Percentiles rank a stretch among this genome's conserved stretches.
Conservation (phyloP, 2,797 vertebrate species). For the Tamandua tetradactyla region DNA sequence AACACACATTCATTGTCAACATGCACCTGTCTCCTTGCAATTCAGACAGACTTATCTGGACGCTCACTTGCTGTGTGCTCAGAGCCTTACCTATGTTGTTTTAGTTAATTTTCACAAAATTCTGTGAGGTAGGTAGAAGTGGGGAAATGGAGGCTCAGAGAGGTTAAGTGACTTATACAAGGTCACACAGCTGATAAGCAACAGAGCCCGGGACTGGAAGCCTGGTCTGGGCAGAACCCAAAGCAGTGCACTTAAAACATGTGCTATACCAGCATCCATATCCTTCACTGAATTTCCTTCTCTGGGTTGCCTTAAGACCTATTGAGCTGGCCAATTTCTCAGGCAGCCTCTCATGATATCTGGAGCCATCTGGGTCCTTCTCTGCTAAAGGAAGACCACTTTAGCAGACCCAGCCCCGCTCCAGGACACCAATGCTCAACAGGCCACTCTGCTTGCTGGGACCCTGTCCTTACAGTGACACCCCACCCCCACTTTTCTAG, state of each 20-base stretch:
- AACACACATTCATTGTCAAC: constrained; percentile 74
- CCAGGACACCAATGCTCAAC: not conserved
- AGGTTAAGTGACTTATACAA: not conserved
- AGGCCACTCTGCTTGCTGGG: constrained; percentile 31
- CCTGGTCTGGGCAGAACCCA: not conserved
- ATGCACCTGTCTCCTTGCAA: constrained; percentile 73
- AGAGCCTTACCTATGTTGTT: not conserved
- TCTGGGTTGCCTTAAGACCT: constrained; percentile 68
- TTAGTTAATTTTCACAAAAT: not conserved
- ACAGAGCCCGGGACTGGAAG: not conserved
- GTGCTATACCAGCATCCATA: not conserved
- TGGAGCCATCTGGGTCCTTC: not conserved
- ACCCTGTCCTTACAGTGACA: constrained; percentile 50
- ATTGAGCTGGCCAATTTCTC: constrained; percentile 67
- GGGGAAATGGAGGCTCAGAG: not conserved
- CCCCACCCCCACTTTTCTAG: not conserved
- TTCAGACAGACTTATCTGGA: constrained; percentile 69
- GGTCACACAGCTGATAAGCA: not conserved
- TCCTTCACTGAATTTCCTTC: constrained; percentile 73
- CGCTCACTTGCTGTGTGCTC: not conserved
- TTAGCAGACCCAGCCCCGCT: not conserved
- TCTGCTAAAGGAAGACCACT: too few species aligned
- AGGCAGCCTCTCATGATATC: constrained; percentile 60
- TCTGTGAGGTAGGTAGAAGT: not conserved
- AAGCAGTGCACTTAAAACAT: too few species aligned